phyloP scores from a whole-genome alignment of 1,140 invertebrate genomes.

The Ptiloglossa arizonensis region DNA sequence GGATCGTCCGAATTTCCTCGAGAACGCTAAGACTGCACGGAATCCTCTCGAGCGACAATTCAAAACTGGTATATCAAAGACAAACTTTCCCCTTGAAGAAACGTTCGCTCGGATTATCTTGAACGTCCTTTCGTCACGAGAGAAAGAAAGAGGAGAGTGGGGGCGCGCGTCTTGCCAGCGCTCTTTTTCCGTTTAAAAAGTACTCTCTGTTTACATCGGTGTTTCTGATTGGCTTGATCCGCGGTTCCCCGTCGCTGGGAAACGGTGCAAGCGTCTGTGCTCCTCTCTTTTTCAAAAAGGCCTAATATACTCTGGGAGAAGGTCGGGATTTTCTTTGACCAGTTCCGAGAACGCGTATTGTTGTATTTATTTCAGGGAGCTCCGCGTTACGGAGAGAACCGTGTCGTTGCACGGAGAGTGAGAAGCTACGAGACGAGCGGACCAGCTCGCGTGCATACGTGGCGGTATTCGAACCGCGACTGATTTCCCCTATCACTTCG shows the following conservation, averaged over 20 bases:
- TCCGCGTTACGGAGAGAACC: not conserved
- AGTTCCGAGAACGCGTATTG: not conserved
- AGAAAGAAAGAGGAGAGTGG: constrained; percentile 13
- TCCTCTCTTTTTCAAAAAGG: not conserved
- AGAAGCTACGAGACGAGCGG: constrained; percentile 25
- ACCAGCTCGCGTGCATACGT: constrained; percentile 58
- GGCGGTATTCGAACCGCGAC: constrained; percentile 72
- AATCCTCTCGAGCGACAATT: constrained; percentile 39
- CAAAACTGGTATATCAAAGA: constrained; percentile 44
- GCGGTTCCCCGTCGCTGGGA: not conserved
- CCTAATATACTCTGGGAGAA: not conserved
- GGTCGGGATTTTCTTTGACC: not conserved
- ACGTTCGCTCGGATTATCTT: constrained; percentile 41
- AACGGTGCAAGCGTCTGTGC: constrained; percentile 16
- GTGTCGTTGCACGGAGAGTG: not conserved
- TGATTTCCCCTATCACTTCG: constrained; percentile 73
- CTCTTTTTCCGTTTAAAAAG: constrained; percentile 37
- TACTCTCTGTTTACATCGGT: constrained; percentile 37
- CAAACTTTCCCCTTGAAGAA: constrained; percentile 44
- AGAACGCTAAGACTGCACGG: constrained; percentile 3
- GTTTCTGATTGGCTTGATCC: constrained; percentile 30
- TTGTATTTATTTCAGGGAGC: not conserved
- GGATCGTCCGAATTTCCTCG: not conserved
- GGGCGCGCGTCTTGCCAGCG: constrained; percentile 13
- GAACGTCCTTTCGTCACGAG: constrained; percentile 41